These are phyloP conservation scores for Columba livia DNA, from an alignment of 2,113 vertebrate species.

Conservation along the genomic window DNA sequence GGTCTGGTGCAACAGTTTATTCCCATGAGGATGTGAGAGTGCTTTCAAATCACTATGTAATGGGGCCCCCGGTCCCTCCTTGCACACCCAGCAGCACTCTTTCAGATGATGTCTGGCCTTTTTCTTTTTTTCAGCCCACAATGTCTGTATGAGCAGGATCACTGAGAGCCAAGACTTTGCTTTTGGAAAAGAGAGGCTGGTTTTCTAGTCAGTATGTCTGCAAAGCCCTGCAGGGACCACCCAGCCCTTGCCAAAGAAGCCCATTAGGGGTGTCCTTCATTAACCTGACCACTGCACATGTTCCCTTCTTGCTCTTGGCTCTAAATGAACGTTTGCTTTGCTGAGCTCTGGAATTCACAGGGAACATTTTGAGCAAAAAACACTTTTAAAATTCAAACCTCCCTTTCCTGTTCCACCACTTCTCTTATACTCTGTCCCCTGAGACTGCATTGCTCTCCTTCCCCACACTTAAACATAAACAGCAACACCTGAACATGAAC, in stretches of 20 bases:
- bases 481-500: background rate
- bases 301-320: background rate
- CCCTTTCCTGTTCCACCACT: background rate
- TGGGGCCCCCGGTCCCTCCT: background rate
- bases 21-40: background rate
- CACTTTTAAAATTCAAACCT: slow-evolving; percentile 26
- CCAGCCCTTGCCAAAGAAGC: background rate
- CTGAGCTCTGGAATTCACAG: slow-evolving; percentile 29
- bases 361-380: slow-evolving; percentile 36
- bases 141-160: fast-evolving
- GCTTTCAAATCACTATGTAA: background rate
- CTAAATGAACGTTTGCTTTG: slow-evolving; percentile 11
- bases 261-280: background rate
- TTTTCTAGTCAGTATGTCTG: background rate
- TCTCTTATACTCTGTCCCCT: background rate
- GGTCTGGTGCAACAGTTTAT: background rate
- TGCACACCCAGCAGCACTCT: background rate
- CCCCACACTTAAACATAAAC: background rate
- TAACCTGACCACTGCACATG: fast-evolving
- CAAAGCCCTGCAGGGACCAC: background rate
- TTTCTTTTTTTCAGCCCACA: background rate
- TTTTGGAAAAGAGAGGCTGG: background rate
- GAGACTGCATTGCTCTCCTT: background rate
- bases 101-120: background rate
- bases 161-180: background rate